Conservation (phyloP, 30 jellyfish, hydroid and myxozoan species). For the Aurelia sp. region DNA sequence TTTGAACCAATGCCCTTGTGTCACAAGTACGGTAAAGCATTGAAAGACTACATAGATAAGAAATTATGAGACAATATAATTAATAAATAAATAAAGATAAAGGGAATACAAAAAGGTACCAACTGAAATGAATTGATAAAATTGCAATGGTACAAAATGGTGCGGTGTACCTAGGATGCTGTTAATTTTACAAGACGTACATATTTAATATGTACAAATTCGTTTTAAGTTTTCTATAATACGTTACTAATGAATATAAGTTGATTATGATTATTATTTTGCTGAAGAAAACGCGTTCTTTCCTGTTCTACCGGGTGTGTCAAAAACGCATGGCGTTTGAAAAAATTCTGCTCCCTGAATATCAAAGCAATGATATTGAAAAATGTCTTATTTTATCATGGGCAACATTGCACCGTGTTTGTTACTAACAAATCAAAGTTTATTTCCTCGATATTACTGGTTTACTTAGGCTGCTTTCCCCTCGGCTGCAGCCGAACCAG, state of each 20-base stretch:
- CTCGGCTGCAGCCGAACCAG: too few species aligned
- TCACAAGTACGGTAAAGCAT: too few species aligned
- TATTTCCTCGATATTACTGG: too few species aligned
- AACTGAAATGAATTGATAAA: neutral
- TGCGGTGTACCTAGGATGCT: constrained; percentile 46
- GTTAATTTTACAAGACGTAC: constrained; percentile 43
- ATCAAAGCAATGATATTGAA: too few species aligned
- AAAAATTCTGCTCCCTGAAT: too few species aligned
- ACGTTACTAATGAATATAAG: neutral
- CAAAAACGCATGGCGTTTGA: too few species aligned
- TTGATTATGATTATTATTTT: neutral
- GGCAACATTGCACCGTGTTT: too few species aligned
- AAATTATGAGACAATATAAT: neutral
- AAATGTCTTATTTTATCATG: too few species aligned
- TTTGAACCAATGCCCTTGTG: too few species aligned
- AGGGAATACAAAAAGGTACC: neutral
- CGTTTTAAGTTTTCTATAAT: constrained; percentile 22
- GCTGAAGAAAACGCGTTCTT: neutral
- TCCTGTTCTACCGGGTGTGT: neutral
- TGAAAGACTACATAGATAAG: too few species aligned
- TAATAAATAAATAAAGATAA: neutral
- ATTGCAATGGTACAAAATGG: constrained; percentile 43
- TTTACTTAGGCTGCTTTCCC: too few species aligned
- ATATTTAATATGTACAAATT: constrained; percentile 55
- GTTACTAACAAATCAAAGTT: too few species aligned